Evolutionary conservation across 2,797 vertebrate genomes (phyloP), one percentile per base, ranked within the genome.

Genomic region (Urophycis tenuis): DNA sequence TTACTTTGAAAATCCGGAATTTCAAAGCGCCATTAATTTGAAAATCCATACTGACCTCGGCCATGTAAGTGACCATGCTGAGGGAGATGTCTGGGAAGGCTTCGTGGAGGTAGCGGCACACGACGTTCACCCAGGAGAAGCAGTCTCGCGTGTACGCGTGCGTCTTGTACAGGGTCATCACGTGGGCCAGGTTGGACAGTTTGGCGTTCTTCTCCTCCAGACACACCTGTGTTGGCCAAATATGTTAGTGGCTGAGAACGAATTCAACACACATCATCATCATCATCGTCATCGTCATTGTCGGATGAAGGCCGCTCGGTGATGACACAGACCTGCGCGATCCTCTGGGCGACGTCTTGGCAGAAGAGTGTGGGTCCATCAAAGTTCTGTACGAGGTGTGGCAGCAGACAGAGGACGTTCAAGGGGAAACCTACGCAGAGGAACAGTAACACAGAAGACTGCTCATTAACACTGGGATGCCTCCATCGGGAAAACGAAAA

Each of bases 121-220:
- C 97, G 79, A 99, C 98, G 0, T 93, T 98, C 75, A 99, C 96
- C 98, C 98, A 99, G 0, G 97, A 96, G 83, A 94, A 94, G 82
- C 95, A 95, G 90, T 98, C 96, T 77, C 98, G 93, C 0, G 96
- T 99, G 87, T 99, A 99, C 80, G 96, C 95, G 84, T 95, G 96
- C 0, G 96, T 99, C 92, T 98, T 99, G 82, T 99, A 99, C 80
- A 99, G 93, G 67, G 96, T 97, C 98, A 99, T 99, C 78, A 99
- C 98, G 12, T 99, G 98, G 70, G 97, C 96, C 8, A 99, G 93
- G 86, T 99, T 97, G 79, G 97, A 96, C 10, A 99, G 93, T 81
- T 99, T 99, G 45, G 95, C 89, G 71, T 97, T 98, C 89, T 96
- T 98, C 89, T 99, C 98, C 89, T 97, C 96, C 45, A 98, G 88